Conservation (phyloP, 2,797 vertebrate species). For the Loris lydekkerianus region DNA sequence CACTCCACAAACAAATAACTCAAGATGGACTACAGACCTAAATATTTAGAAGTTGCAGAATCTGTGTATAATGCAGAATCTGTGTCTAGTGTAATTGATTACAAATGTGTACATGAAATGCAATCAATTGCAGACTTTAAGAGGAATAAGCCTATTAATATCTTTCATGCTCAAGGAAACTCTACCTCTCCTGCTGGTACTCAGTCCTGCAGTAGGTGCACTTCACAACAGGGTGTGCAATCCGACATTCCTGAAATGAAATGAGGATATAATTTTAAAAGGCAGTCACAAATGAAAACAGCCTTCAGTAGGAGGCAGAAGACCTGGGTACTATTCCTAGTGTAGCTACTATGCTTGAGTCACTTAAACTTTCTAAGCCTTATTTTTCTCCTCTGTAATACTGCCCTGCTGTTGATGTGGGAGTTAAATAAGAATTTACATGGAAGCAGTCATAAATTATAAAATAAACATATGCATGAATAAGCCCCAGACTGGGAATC, state of each 20-base stretch:
- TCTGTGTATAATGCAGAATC: background rate
- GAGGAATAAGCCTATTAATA: constrained; percentile 20
- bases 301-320: constrained; percentile 20
- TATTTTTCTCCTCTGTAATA: constrained; percentile 25
- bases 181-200: constrained; percentile 99
- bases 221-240: constrained; percentile 98
- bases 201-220: constrained; percentile 99
- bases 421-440: constrained; percentile 42
- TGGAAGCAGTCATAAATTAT: constrained; percentile 60
- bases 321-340: constrained; percentile 26
- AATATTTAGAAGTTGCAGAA: background rate
- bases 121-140: constrained; percentile 27
- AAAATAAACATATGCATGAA: constrained; percentile 64
- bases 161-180: constrained; percentile 12
- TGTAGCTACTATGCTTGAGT: constrained; percentile 51
- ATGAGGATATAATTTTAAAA: constrained; percentile 64
- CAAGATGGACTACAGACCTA: background rate
- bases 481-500: background rate
- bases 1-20: background rate
- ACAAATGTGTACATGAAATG: constrained; percentile 1
- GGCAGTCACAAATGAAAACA: constrained; percentile 8
- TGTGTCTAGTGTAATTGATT: background rate
- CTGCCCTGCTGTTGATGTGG: constrained; percentile 19
- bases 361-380: constrained; percentile 51
- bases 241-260: constrained; percentile 95